phyloP scores from a whole-genome alignment of 2,888 invertebrate species.

The Hymenopus coronatus region DNA sequence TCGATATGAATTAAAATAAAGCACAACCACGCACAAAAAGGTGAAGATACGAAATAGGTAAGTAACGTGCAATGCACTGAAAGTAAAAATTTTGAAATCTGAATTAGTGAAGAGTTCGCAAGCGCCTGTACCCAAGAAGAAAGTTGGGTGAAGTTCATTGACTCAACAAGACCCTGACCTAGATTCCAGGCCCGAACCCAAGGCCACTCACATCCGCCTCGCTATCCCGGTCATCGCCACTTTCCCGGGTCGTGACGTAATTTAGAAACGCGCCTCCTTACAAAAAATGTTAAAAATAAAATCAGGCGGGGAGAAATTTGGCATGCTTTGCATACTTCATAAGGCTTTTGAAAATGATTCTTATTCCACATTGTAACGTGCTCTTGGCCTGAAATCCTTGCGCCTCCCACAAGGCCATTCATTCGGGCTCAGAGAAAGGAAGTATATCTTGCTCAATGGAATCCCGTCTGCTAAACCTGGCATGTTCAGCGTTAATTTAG shows the following conservation, averaged over 20 bases:
- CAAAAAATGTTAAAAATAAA: constrained; percentile 3
- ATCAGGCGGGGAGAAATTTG: not conserved
- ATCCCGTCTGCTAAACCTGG: too few species aligned
- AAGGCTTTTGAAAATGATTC: not conserved
- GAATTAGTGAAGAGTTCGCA: too few species aligned
- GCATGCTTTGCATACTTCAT: not conserved
- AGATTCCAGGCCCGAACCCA: constrained; percentile 29
- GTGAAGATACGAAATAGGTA: too few species aligned
- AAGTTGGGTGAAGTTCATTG: not conserved
- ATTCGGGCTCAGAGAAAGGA: too few species aligned
- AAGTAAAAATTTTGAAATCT: too few species aligned
- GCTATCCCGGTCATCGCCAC: constrained; percentile 33
- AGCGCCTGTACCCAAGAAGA: not conserved
- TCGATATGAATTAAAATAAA: too few species aligned
- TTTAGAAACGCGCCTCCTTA: constrained; percentile 2
- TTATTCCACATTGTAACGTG: not conserved
- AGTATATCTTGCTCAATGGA: too few species aligned
- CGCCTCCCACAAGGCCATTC: not conserved
- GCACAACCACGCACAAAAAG: too few species aligned
- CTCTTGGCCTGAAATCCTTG: not conserved
- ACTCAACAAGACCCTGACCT: constrained; percentile 29
- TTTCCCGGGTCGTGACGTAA: constrained; percentile 33
- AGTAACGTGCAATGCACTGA: too few species aligned
- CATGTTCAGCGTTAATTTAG: too few species aligned
- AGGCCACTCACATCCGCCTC: constrained; percentile 26